Evolutionary conservation across 92 coral and sea anemone species (phyloP), one percentile per base, ranked within the genome.

Genomic region (Porites cylindrica): DNA sequence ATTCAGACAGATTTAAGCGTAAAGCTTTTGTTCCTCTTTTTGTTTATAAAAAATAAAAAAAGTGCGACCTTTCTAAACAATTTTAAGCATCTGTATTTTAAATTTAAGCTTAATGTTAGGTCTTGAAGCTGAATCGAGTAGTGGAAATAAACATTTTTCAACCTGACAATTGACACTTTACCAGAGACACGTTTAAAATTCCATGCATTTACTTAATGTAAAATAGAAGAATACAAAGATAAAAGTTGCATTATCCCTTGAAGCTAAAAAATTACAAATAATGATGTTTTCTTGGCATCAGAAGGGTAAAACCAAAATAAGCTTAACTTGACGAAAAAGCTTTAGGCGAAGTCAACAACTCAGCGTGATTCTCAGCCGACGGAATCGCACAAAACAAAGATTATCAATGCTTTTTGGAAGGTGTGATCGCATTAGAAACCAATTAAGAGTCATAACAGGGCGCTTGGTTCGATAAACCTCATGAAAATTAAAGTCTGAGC

Each of bases 381-480:
- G 17, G 32, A 76, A 60, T 24, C 67, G 66, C 9, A 18, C 16
- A 59, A 59, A 81, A 26, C 66, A 70, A 56, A 32, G 76, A 52
- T 20, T 5, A 64, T n/a, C 51, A 70, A 71, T 23, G 17, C 85
- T 38, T 56, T 81, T 12, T 9, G 26, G 19, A 58, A 81, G 77
- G 85, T n/a, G 58, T 53, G 20, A 81, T 19, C 69, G 21, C 32
- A 32, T 81, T 70, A 66, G 74, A 80, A 51, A 64, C 26, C 75
- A 68, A 80, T 80, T 80, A 67, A 47, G 24, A 32, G 24, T 51
- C 26, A 81, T 68, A 71, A 70, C 74, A 69, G 18, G 59, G 11
- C 43, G 51, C 18, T 32, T 29, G 23, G 26, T 4, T n/a, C 53
- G 76, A 72, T 74, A 74, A 56, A 19, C 38, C 54, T 19, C 63